Evolutionary conservation across 2,797 vertebrate genomes (phyloP), one percentile per base, ranked within the genome.

Genomic region (Vultur gryphus): DNA sequence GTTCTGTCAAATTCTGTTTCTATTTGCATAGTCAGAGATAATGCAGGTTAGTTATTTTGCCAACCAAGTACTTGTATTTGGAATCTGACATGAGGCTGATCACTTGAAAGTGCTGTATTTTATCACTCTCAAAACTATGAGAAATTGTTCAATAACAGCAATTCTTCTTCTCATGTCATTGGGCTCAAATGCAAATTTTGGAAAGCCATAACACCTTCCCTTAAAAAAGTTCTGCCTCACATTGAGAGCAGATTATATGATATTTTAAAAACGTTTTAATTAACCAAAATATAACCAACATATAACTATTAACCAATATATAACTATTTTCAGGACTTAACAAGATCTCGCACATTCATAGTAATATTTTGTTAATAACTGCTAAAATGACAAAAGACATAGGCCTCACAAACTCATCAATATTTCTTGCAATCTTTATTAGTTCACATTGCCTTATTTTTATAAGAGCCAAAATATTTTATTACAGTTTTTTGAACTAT

Each of bases 161-260:
- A 48, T 61, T 78, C 4, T 62, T 87, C 48, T 70, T 66, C 39
- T 61, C 26, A 16, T 7, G 6, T 43, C 37, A 72, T 16, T 49
- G 48, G 4, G 13, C 35, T 49, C 13, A 73, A 80, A 77, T 13
- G 13, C 41, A 72, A 49, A 66, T 52, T 89, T 69, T 82, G 18
- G 8, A 39, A 84, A 82, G 26, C 12, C 6, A 0, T 28, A 82
- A 79, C 6, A 67, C 1, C 4, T 24, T 54, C 39, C 44, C 25
- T 75, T 78, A 5, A 46, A 77, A 44, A 78, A 64, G 16, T 69
- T 78, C 25, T 49, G 23, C 12, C 5, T 46, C n/a, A 51, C 6
- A 37, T 0, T 31, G 4, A 62, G 7, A 61, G 43, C 20, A 89
- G 41, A 55, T 26, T 11, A 64, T 5, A 57, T 3, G 1, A 3